A percentile compares a stretch with the other conserved stretches of the same genome.
Conservation (phyloP, 2,797 vertebrate genomes). For the Poecile montanus region DNA sequence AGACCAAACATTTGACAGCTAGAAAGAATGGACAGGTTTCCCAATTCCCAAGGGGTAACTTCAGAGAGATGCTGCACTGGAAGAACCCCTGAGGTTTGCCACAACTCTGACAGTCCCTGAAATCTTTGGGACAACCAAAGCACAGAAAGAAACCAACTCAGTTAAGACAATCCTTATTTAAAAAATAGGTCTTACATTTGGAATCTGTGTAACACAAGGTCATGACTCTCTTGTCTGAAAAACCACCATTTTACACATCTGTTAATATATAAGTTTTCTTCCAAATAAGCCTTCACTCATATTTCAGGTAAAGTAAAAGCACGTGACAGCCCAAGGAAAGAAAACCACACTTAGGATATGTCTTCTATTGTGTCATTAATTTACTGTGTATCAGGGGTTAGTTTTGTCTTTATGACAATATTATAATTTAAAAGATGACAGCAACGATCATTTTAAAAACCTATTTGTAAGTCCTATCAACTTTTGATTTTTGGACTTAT, state of each 20-base stretch:
- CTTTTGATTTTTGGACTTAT: neutral
- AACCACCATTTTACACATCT: neutral
- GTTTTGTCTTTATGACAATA: neutral
- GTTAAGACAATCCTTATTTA: neutral
- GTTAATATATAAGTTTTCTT: neutral
- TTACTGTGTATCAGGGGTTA: neutral
- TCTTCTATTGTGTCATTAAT: neutral
- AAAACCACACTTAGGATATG: neutral
- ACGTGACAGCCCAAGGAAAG: neutral
- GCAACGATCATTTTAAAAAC: neutral
- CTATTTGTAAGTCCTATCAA: neutral
- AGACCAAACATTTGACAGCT: neutral
- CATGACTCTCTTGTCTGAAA: neutral
- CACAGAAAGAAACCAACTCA: neutral
- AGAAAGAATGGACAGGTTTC: neutral
- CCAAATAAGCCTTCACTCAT: neutral
- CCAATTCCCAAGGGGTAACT: neutral
- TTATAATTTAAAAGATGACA: neutral
- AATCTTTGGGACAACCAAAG: neutral
- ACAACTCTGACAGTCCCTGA: neutral
- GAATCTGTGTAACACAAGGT: neutral
- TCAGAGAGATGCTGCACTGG: neutral
- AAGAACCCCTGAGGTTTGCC: neutral
- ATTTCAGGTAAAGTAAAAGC: neutral
- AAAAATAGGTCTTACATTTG: neutral